Conservation (phyloP, 2,888 invertebrate genomes). For the Pteria penguin region DNA sequence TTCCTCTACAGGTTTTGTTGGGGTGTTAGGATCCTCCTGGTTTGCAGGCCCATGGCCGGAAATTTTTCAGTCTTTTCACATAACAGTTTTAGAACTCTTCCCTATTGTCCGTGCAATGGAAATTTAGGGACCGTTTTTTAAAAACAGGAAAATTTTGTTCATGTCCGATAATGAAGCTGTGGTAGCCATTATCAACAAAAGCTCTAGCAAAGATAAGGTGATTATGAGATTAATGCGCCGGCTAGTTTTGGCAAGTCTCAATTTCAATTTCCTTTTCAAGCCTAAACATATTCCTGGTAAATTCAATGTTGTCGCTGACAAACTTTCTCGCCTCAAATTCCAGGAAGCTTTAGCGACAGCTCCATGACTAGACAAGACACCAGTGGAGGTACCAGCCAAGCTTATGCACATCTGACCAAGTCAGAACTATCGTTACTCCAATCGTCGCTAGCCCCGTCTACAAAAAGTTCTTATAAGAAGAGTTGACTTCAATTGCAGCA, state of each 20-base stretch:
- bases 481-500: neutral
- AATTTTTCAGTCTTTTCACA: neutral
- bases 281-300: neutral
- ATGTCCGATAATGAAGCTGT: conserved; percentile 18
- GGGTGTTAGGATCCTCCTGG: conserved; percentile 5
- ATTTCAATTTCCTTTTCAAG: neutral
- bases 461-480: neutral
- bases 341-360: conserved; percentile 29
- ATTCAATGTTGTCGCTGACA: neutral
- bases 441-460: neutral
- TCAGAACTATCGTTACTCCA: neutral
- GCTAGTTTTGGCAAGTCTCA: neutral
- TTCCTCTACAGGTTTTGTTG: conserved; percentile 10
- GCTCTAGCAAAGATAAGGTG: neutral
- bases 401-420: neutral
- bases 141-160: conserved; percentile 4
- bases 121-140: neutral
- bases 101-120: conserved; percentile 13
- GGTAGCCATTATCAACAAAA: conserved; percentile 9
- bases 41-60: conserved; percentile 4
- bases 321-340: conserved; percentile 18
- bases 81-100: conserved; percentile 14
- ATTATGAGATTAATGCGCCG: neutral
- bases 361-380: neutral
- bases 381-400: neutral